Conservation (phyloP, 2,888 invertebrate genomes). For the Aphodius granarius region DNA sequence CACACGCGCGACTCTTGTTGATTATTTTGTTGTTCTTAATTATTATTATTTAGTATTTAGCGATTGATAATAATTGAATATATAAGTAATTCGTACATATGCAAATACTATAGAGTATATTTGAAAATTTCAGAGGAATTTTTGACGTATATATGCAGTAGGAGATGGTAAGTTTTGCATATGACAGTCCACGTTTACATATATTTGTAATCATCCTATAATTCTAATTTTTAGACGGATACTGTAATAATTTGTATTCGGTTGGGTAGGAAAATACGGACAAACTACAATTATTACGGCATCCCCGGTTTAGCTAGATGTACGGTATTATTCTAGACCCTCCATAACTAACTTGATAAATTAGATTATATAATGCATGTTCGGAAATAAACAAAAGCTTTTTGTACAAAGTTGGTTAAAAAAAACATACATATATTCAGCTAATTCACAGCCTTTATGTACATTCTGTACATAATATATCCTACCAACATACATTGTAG, state of each 20-base stretch:
- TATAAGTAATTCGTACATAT: slow-evolving; percentile 50
- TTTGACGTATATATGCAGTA: slow-evolving; percentile 37
- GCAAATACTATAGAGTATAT: slow-evolving; percentile 41
- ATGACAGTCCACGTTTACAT: slow-evolving; percentile 52
- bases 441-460: slow-evolving; percentile 38
- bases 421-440: slow-evolving; percentile 31
- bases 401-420: slow-evolving; percentile 53
- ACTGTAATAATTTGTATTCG: slow-evolving; percentile 36
- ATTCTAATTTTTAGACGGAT: slow-evolving; percentile 39
- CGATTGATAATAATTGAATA: slow-evolving; percentile 44
- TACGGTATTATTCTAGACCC: slow-evolving; percentile 52
- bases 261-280: slow-evolving; percentile 10
- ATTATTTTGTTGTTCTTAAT: slow-evolving; percentile 36
- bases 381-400: slow-evolving; percentile 51
- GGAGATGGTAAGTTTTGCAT: slow-evolving; percentile 49
- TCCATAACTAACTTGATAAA: slow-evolving; percentile 49
- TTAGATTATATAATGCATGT: slow-evolving; percentile 53
- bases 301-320: slow-evolving; percentile 49
- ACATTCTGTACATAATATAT: slow-evolving; percentile 33
- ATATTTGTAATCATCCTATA: slow-evolving; percentile 45
- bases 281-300: slow-evolving; percentile 17
- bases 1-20: slow-evolving; percentile 24
- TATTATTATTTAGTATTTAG: slow-evolving; percentile 32
- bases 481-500: slow-evolving; percentile 15
- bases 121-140: slow-evolving; percentile 26